These are phyloP conservation scores for Notiomystis cincta DNA, from an alignment of 2,113 vertebrate genomes.

Conservation along the genomic window DNA sequence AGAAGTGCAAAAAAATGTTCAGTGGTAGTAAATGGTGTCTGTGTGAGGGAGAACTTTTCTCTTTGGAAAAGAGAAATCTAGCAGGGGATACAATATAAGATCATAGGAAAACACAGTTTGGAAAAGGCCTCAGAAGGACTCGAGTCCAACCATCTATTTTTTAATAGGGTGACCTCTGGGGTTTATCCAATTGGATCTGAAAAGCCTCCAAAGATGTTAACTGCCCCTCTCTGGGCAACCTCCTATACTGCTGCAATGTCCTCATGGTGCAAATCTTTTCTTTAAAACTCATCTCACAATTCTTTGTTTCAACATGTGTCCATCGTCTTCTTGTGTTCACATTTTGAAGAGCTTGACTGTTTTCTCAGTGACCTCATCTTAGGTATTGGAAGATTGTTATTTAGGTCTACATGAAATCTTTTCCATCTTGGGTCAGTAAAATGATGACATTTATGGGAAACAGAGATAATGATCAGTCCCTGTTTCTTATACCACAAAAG, in stretches of 20 bases:
- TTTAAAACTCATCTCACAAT: not conserved
- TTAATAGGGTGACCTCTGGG: not conserved
- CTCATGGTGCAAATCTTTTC: not conserved
- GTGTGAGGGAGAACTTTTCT: not conserved
- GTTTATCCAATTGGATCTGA: not conserved
- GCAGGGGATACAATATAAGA: not conserved
- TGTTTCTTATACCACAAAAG: not conserved
- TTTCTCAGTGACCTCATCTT: not conserved
- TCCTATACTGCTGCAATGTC: not conserved
- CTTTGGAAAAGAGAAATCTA: not conserved
- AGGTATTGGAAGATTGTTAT: not conserved
- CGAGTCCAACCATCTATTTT: not conserved
- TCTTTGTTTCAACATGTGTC: not conserved
- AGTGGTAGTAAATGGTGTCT: not conserved
- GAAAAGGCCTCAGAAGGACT: not conserved
- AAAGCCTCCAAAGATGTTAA: not conserved
- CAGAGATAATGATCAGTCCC: not conserved
- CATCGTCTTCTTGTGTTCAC: accelerated
- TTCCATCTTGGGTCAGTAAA: not conserved
- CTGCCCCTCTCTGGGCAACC: not conserved
- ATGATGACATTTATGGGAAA: not conserved
- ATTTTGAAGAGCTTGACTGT: not conserved
- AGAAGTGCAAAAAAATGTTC: not conserved
- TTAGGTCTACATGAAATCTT: not conserved
- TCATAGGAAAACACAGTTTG: not conserved